Conservation (phyloP, 1,140 invertebrate species). For the Amyelois transitella region DNA sequence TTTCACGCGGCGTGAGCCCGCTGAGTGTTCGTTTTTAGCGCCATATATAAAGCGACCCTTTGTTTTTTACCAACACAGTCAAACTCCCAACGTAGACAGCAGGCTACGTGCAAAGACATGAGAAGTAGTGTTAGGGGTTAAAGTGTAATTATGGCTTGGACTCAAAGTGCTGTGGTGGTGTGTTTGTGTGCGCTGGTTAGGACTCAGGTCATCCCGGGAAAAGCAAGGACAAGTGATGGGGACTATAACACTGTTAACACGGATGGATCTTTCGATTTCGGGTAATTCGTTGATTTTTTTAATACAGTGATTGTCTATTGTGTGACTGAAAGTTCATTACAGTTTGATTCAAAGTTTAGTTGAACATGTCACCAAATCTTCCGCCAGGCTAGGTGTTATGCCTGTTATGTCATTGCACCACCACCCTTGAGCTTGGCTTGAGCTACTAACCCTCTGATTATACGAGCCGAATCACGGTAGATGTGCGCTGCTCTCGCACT, state of each 20-base stretch:
- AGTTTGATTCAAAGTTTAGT: too few species aligned
- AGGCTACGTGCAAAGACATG: background rate
- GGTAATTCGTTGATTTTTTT: constrained; percentile 42
- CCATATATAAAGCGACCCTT: constrained; percentile 57
- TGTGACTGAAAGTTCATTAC: too few species aligned
- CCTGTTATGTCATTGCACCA: too few species aligned
- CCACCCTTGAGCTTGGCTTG: too few species aligned
- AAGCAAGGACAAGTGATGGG: constrained; percentile 62
- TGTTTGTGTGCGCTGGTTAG: constrained; percentile 48
- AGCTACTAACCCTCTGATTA: too few species aligned
- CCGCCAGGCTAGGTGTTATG: too few species aligned
- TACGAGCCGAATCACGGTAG: too few species aligned
- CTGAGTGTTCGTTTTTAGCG: constrained; percentile 53
- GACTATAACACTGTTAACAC: constrained; percentile 76
- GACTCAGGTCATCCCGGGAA: constrained; percentile 64
- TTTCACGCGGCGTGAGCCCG: constrained; percentile 54
- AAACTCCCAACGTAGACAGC: constrained; percentile 17
- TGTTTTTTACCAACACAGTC: constrained; percentile 63
- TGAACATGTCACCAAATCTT: too few species aligned
- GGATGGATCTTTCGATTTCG: constrained; percentile 80
- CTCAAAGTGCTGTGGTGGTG: constrained; percentile 36
- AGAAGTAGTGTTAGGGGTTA: constrained; percentile 6
- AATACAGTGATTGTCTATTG: background rate
- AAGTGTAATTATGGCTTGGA: constrained; percentile 56
- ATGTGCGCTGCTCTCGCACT: too few species aligned